Conservation (phyloP, 2,113 vertebrate species). For the Natator depressus region DNA sequence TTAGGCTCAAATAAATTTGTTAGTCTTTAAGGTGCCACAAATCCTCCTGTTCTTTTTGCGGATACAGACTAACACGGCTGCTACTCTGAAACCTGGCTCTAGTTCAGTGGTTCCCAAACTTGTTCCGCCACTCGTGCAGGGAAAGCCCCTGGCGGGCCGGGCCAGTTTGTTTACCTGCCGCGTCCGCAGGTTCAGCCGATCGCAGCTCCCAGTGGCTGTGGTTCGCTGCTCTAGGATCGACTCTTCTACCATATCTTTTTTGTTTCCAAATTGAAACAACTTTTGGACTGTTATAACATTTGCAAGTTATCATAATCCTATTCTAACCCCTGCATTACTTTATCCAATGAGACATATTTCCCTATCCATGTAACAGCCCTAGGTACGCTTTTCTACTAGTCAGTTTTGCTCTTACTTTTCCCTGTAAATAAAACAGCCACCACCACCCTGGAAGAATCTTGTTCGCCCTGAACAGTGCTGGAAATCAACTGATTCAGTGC, state of each 20-base stretch:
- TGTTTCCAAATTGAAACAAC: background rate
- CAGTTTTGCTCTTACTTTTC: constrained; percentile 4
- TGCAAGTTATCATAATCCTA: background rate
- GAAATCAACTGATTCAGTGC: constrained; percentile 10
- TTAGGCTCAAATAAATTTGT: too few species aligned
- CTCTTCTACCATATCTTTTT: background rate
- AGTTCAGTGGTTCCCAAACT: too few species aligned
- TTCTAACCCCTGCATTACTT: fast-evolving
- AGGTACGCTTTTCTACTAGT: background rate
- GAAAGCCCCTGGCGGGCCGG: too few species aligned
- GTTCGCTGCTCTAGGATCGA: background rate
- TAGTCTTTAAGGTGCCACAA: too few species aligned
- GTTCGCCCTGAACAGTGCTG: background rate
- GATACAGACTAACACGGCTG: too few species aligned
- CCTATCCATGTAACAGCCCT: background rate
- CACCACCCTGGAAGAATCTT: background rate
- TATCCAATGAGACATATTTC: fast-evolving
- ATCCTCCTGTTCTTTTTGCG: too few species aligned
- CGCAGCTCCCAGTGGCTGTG: too few species aligned
- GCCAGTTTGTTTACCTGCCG: too few species aligned
- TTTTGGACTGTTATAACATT: background rate
- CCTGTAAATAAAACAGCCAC: background rate
- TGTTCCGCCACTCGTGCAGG: too few species aligned
- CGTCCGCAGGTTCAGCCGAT: too few species aligned
- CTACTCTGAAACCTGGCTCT: too few species aligned